These are phyloP conservation scores for Sacculina carcini DNA, from an alignment of 2,888 invertebrate genomes.

Conservation along the genomic window DNA sequence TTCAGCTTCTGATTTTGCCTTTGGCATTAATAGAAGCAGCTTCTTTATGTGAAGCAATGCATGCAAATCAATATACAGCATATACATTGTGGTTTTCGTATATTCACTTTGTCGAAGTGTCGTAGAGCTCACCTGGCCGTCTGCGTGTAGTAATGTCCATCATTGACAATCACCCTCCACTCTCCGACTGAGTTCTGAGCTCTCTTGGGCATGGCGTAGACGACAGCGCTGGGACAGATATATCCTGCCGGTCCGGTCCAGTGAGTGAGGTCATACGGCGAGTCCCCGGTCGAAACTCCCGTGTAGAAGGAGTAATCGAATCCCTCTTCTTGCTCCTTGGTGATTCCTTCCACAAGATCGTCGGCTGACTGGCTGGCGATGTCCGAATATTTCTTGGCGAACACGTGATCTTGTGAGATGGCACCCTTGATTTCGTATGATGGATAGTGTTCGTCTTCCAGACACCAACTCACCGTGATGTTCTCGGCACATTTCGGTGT, in stretches of 20 bases:
- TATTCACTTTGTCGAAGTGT: too few relatives aligned
- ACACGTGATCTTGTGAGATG: constrained; percentile 14
- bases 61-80: background rate
- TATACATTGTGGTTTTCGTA: too few relatives aligned
- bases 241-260: constrained; percentile 16
- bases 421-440: constrained; percentile 15
- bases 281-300: constrained; percentile 14
- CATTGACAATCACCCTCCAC: constrained; percentile 16
- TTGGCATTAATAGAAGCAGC: too few relatives aligned
- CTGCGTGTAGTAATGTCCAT: constrained; percentile 16
- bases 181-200: constrained; percentile 15
- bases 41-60: too few relatives aligned
- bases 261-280: constrained; percentile 15
- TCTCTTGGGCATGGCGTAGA: constrained; percentile 14
- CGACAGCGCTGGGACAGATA: constrained; percentile 15
- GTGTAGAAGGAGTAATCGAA: constrained; percentile 16
- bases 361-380: constrained; percentile 16
- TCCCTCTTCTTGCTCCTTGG: constrained; percentile 13
- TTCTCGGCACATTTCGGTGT: constrained; percentile 14
- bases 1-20: too few relatives aligned
- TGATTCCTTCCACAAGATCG: constrained; percentile 15
- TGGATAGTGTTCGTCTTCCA: constrained; percentile 15
- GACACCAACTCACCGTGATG: constrained; percentile 13
- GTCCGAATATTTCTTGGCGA: constrained; percentile 16
- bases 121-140: constrained; percentile 11